Evolutionary conservation across 1,140 invertebrate genomes (phyloP), one percentile per base, ranked within the genome.

Genomic region (Gryon sp.): DNA sequence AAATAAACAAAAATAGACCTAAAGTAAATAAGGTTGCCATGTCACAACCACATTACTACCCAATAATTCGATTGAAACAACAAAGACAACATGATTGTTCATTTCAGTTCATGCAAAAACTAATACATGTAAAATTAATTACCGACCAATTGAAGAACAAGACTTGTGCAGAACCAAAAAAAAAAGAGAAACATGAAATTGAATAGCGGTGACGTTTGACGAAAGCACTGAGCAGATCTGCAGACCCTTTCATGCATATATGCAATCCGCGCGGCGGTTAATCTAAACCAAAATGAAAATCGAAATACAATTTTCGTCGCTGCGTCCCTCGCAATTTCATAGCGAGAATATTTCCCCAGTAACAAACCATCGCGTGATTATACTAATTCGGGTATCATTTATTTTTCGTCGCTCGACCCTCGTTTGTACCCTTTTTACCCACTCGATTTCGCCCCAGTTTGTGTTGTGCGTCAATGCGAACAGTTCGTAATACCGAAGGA

Each of bases 371-470:
- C 85, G 84, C 82, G 78, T 83, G 85, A 89, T 88, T 89, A 89
- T 82, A 84, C 86, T 89, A 88, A 88, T 87, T 88, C 82, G 79
- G 82, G 73, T 88, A 88, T 89, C 87, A 86, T 89, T 89, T 88
- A 89, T 88, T 86, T 86, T 87, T 85, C 83, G 83, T 88, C 83
- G 15, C 28, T 28, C 62, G 80, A 84, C 82, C 84, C 86, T 82
- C 84, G 80, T n/a, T n/a, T n/a, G n/a, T 78, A 74, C 69, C 63
- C 80, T 81, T 79, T 82, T 78, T 73, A 78, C 59, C 57, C 63
- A 41, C 76, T 5, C 32, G n/a, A 12, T 4, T 12, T 11, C 11
- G 32, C n/a, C 57, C 57, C 48, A 63, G 60, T 40, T 50, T 45
- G 53, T 32, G n/a, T n/a, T n/a, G n/a, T n/a, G n/a, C n/a, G n/a